phyloP scores from a whole-genome alignment of 2,888 invertebrate species.

The Euzophera pinguis region DNA sequence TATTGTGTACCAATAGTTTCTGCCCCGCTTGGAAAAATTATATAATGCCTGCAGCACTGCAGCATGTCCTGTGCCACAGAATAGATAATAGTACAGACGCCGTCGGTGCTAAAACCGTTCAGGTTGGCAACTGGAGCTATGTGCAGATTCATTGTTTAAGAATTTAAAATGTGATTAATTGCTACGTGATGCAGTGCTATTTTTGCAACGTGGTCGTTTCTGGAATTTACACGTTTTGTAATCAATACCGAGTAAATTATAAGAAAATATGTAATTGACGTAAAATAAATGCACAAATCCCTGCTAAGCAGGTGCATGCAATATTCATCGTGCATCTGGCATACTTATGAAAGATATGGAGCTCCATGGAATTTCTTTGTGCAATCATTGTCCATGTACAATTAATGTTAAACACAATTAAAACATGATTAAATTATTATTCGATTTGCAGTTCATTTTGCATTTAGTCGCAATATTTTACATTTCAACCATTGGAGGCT shows the following conservation, averaged over 20 bases:
- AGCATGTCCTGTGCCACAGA: no score
- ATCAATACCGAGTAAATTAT: slow-evolving; percentile 26
- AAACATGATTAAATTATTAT: neutral
- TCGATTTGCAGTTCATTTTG: neutral
- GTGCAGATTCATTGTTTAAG: slow-evolving; percentile 39
- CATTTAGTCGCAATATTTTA: neutral
- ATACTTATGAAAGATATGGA: slow-evolving; percentile 13
- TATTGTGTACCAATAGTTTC: neutral
- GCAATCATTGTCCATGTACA: neutral
- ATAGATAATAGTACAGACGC: no score
- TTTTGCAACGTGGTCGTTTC: slow-evolving; percentile 29
- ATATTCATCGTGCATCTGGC: slow-evolving; percentile 3
- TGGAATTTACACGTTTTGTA: slow-evolving; percentile 48
- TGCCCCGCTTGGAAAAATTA: neutral
- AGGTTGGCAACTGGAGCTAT: slow-evolving; percentile 17
- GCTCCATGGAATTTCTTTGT: slow-evolving; percentile 5
- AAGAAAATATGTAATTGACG: slow-evolving; percentile 35
- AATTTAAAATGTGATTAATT: slow-evolving; percentile 42
- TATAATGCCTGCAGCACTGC: neutral
- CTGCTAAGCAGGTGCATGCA: slow-evolving; percentile 7
- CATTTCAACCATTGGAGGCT: neutral
- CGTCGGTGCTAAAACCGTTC: neutral
- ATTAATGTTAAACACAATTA: neutral
- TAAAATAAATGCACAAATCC: slow-evolving; percentile 19
- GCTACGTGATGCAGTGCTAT: slow-evolving; percentile 37